Evolutionary conservation across 1,140 invertebrate genomes (phyloP).

Genomic region (Camponotus vicinus): DNA sequence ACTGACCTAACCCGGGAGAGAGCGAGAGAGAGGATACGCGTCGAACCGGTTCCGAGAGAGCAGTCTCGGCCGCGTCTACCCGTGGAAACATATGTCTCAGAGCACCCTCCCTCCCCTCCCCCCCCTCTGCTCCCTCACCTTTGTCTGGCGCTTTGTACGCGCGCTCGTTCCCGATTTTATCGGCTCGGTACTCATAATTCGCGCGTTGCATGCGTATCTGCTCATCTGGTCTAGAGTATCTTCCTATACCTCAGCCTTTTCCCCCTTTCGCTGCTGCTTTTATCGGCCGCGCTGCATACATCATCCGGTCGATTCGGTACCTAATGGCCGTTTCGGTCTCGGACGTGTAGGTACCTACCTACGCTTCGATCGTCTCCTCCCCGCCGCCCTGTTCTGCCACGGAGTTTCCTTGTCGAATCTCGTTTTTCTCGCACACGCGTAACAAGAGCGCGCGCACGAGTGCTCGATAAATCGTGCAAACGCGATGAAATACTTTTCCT

Average conservation of each 20-base stretch:
- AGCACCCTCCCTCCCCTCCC: neutral
- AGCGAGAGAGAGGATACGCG: slow-evolving; percentile 47
- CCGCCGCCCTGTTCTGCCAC: neutral
- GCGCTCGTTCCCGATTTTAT: slow-evolving; percentile 60
- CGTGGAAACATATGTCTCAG: slow-evolving; percentile 73
- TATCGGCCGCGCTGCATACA: slow-evolving; percentile 56
- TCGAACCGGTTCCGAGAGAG: slow-evolving; percentile 79
- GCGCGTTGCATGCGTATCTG: slow-evolving; percentile 65
- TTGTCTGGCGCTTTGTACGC: slow-evolving; percentile 56
- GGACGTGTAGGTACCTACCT: slow-evolving; percentile 40
- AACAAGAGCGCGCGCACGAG: slow-evolving; percentile 32
- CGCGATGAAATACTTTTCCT: neutral
- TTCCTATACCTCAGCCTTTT: slow-evolving; percentile 20
- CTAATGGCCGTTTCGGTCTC: slow-evolving; percentile 60
- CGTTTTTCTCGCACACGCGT: slow-evolving; percentile 12
- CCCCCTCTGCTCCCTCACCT: slow-evolving; percentile 22
- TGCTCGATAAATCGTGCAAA: neutral
- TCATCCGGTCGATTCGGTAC: slow-evolving; percentile 61
- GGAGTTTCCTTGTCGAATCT: slow-evolving; percentile 24
- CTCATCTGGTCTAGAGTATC: slow-evolving; percentile 55
- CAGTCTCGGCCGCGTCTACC: slow-evolving; percentile 75
- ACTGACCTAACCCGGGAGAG: slow-evolving; percentile 81
- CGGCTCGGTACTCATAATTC: slow-evolving; percentile 58
- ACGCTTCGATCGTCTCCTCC: slow-evolving; percentile 29
- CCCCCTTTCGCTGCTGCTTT: slow-evolving; percentile 46